Evolutionary conservation across 2,797 vertebrate genomes (phyloP).

Genomic region (Sebastes dallii): DNA sequence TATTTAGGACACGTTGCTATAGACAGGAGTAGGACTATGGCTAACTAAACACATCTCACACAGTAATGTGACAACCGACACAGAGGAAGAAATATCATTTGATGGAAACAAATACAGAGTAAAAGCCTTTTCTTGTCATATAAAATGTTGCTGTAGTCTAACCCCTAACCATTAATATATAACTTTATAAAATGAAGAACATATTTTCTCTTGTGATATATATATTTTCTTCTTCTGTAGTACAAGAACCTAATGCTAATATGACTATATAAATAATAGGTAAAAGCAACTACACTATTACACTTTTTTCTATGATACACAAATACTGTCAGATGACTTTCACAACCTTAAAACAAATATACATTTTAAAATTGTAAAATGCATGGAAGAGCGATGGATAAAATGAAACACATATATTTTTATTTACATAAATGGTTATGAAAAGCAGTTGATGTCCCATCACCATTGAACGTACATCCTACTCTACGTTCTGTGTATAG

Average conservation of each 20-base stretch:
- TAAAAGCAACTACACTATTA: constrained; percentile 58
- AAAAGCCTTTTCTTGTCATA: constrained; percentile 61
- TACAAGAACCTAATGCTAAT: constrained; percentile 37
- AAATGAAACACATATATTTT: constrained; percentile 27
- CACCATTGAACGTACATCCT: constrained; percentile 50
- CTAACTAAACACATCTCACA: constrained; percentile 52
- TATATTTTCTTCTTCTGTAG: constrained; percentile 38
- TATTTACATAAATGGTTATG: constrained; percentile 60
- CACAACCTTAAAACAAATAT: constrained; percentile 28
- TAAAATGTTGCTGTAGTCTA: constrained; percentile 63
- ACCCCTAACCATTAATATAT: constrained; percentile 45
- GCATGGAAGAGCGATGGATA: constrained; percentile 41
- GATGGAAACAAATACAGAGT: constrained; percentile 35
- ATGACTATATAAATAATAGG: constrained; percentile 51
- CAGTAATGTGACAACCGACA: constrained; percentile 56
- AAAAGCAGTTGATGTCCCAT: constrained; percentile 68
- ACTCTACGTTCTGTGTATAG: not conserved
- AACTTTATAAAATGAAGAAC: constrained; percentile 70
- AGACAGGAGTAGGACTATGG: constrained; percentile 47
- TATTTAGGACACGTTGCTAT: constrained; percentile 53
- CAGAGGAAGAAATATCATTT: constrained; percentile 55
- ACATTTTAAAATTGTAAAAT: constrained; percentile 31
- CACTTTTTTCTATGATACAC: constrained; percentile 53
- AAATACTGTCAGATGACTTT: constrained; percentile 49
- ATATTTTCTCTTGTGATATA: constrained; percentile 32